phyloP scores from a whole-genome alignment of 2,888 invertebrate species.

The Celastrina argiolus region DNA sequence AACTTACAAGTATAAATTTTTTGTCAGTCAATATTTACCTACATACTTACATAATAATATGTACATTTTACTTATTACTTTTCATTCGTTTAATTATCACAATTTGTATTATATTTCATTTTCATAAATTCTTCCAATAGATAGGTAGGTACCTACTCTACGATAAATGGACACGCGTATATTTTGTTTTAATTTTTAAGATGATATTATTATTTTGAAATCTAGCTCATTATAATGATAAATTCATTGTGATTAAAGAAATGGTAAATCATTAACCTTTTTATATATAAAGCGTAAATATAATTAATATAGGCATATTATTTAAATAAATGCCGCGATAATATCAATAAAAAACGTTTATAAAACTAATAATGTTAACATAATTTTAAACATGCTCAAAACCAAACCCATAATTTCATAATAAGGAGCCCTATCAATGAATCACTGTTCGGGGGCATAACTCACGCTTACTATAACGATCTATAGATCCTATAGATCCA shows the following conservation, averaged over 20 bases:
- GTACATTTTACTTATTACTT: too few relatives aligned
- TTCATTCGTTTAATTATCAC: too few relatives aligned
- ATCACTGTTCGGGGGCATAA: conserved; percentile 55
- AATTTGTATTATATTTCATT: too few relatives aligned
- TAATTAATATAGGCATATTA: not conserved
- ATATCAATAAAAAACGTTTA: not conserved
- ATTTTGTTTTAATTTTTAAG: too few relatives aligned
- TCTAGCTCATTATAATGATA: too few relatives aligned
- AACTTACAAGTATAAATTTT: too few relatives aligned
- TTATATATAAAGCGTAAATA: not conserved
- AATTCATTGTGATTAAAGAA: not conserved
- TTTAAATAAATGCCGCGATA: not conserved
- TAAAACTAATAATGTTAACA: conserved; percentile 17
- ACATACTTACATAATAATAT: too few relatives aligned
- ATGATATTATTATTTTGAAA: too few relatives aligned
- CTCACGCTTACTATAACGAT: conserved; percentile 62
- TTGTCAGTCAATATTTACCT: too few relatives aligned
- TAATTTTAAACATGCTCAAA: conserved; percentile 22
- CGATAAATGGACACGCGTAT: too few relatives aligned
- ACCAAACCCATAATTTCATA: conserved; percentile 43
- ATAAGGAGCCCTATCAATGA: conserved; percentile 49
- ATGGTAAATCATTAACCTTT: not conserved
- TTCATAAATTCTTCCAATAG: too few relatives aligned
- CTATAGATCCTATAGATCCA: conserved; percentile 66
- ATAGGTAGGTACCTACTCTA: too few relatives aligned